phyloP scores from a whole-genome alignment of 2,113 vertebrate genomes.

The Cairina moschata region DNA sequence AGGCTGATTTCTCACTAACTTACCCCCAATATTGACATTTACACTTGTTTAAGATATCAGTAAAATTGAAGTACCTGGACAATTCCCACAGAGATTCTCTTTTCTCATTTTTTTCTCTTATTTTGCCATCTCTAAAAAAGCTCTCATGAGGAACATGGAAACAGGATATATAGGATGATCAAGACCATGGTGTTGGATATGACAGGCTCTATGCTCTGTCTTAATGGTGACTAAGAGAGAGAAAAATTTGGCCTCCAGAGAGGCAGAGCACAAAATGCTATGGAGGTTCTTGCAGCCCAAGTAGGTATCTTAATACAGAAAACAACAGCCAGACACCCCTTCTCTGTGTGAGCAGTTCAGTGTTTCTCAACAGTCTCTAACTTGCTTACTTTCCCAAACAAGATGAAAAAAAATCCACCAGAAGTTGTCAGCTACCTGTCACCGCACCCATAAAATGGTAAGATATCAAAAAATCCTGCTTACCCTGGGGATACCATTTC shows the following conservation, averaged over 20 bases:
- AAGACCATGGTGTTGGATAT: background rate
- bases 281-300: background rate
- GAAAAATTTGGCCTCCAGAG: background rate
- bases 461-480: background rate
- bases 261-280: background rate
- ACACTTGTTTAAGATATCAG: background rate
- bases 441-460: background rate
- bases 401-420: background rate
- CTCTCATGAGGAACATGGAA: background rate
- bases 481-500: background rate
- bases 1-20: background rate
- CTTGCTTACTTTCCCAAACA: background rate
- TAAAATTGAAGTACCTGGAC: background rate
- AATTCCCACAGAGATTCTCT: background rate
- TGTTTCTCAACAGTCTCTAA: background rate
- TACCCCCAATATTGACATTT: background rate
- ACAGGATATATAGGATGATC: rapidly evolving
- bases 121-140: background rate
- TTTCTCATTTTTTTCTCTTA: background rate
- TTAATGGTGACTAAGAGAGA: background rate
- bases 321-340: background rate
- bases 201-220: background rate
- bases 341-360: background rate
- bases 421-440: background rate
- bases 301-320: background rate